A percentile compares a stretch with the other conserved stretches of the same genome.
Conservation (phyloP, 2,113 vertebrate genomes). For the Uria aalge region DNA sequence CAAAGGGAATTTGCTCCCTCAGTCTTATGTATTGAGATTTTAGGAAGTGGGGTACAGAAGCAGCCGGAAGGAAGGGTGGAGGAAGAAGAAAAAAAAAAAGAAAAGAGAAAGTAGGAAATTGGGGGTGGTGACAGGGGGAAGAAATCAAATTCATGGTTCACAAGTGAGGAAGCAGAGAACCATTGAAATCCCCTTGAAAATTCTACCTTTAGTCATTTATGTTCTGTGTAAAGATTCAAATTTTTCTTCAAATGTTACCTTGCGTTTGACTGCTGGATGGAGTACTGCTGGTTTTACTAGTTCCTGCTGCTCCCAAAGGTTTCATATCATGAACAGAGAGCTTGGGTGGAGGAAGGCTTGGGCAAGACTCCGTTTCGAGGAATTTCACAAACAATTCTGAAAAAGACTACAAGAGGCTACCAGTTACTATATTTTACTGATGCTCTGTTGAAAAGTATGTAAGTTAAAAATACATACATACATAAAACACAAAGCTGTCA, state of each 20-base stretch:
- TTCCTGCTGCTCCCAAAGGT: slow-evolving; percentile 77
- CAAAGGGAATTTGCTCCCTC: not conserved
- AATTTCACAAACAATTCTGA: slow-evolving; percentile 98
- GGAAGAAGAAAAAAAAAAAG: not conserved
- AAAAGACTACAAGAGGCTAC: slow-evolving; percentile 84
- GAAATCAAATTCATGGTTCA: not conserved
- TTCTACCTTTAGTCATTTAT: not conserved
- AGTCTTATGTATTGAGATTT: not conserved
- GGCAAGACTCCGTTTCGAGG: slow-evolving; percentile 91
- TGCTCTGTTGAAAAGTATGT: not conserved
- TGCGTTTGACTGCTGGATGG: slow-evolving; percentile 20
- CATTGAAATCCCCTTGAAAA: not conserved
- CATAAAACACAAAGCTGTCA: not conserved
- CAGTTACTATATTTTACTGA: not conserved
- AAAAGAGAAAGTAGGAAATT: not conserved
- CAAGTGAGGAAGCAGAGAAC: not conserved
- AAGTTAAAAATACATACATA: not conserved
- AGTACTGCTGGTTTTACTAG: slow-evolving; percentile 45
- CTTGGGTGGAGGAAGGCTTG: slow-evolving; percentile 83
- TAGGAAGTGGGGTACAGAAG: not conserved
- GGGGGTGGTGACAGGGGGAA: not conserved
- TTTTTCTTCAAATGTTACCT: slow-evolving; percentile 71
- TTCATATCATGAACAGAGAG: slow-evolving; percentile 85
- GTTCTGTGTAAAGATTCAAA: not conserved
- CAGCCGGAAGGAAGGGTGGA: not conserved